Evolutionary conservation across 1,140 invertebrate species (phyloP).

Genomic region (Bicyclus anynana): DNA sequence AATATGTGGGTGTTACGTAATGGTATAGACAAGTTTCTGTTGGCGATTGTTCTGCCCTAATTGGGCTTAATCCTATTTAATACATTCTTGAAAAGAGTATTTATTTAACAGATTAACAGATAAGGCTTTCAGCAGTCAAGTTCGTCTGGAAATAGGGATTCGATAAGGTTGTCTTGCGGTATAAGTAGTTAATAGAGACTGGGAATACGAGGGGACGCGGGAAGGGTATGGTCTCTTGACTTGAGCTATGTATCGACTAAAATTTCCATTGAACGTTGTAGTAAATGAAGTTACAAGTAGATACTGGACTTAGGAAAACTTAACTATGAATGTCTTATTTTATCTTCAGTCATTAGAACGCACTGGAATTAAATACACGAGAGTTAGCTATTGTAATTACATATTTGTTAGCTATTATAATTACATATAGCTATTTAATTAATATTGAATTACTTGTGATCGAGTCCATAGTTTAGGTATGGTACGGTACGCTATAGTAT

Average conservation of each 20-base stretch:
- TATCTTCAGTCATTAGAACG: too few relatives aligned
- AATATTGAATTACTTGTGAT: too few relatives aligned
- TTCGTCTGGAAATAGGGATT: neutral
- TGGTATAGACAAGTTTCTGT: slow-evolving; percentile 49
- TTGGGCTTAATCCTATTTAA: slow-evolving; percentile 46
- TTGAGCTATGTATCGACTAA: neutral
- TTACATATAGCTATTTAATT: too few relatives aligned
- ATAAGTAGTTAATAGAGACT: neutral
- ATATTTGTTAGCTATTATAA: too few relatives aligned
- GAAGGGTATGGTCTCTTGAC: neutral
- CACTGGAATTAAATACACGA: too few relatives aligned
- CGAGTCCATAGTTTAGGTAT: too few relatives aligned
- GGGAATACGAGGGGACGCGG: neutral
- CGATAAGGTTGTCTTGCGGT: neutral
- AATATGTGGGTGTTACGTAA: slow-evolving; percentile 73
- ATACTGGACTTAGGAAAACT: too few relatives aligned
- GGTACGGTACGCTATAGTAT: too few relatives aligned
- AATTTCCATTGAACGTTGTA: neutral
- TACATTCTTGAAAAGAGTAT: slow-evolving; percentile 6
- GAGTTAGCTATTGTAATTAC: too few relatives aligned
- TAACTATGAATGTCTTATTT: too few relatives aligned
- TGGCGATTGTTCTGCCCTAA: slow-evolving; percentile 45
- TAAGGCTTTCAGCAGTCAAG: neutral
- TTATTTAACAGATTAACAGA: neutral
- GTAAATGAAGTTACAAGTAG: neutral